Conservation (phyloP, 1,140 invertebrate genomes). For the Glossosoma conforme region DNA sequence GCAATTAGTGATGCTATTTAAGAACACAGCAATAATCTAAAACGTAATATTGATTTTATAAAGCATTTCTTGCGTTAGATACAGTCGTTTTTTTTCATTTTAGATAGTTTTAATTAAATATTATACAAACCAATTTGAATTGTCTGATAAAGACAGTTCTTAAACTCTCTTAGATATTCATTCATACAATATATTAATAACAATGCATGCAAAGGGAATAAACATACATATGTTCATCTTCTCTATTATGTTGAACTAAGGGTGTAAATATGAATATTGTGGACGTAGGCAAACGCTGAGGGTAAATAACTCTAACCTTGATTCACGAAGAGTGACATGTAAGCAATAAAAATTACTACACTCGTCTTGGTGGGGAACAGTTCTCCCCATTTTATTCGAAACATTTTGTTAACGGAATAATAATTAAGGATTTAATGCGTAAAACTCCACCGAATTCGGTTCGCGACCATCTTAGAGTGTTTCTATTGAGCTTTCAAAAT, state of each 20-base stretch:
- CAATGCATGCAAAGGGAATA: neutral
- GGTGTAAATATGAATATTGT: slow-evolving; percentile 1
- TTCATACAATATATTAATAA: neutral
- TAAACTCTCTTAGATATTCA: neutral
- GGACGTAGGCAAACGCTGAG: no score
- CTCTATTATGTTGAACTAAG: neutral
- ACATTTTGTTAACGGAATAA: slow-evolving; percentile 21
- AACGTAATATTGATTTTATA: no score
- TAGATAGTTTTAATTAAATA: no score
- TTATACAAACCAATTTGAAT: neutral
- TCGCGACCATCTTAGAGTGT: no score
- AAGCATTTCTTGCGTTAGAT: no score
- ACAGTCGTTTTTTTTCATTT: no score
- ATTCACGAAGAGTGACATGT: slow-evolving; percentile 77
- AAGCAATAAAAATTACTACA: slow-evolving; percentile 73
- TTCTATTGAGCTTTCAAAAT: no score
- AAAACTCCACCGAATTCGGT: no score
- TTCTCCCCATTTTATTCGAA: slow-evolving; percentile 55
- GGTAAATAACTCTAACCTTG: slow-evolving; percentile 59
- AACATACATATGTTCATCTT: neutral
- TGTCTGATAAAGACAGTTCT: neutral
- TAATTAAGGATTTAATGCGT: no score
- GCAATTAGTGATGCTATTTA: no score
- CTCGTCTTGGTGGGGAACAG: slow-evolving; percentile 77
- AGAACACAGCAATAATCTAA: no score